Percentiles rank a stretch among this genome's conserved stretches.
phyloP scores from a whole-genome alignment of 2,888 invertebrate species.

The Sinotaia quadrata region DNA sequence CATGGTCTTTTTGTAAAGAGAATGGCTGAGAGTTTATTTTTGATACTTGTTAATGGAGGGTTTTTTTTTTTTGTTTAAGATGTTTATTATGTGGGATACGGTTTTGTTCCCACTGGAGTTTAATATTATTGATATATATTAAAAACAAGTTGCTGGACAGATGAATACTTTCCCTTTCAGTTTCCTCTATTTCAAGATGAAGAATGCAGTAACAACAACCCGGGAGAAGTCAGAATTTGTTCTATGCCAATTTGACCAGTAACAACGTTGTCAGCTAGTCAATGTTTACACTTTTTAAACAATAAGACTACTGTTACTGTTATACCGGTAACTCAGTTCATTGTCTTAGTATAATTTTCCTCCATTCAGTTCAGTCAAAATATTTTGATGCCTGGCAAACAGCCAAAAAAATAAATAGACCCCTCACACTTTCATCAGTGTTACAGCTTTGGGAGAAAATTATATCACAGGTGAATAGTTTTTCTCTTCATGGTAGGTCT shows the following conservation, averaged over 20 bases:
- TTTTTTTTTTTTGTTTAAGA: conserved; percentile 55
- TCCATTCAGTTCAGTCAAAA: neutral
- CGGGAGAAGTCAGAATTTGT: neutral
- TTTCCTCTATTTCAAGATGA: neutral
- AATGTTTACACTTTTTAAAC: neutral
- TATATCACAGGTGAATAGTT: conserved; percentile 2
- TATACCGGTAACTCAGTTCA: neutral
- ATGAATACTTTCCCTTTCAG: conserved; percentile 15
- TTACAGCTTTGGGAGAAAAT: conserved; percentile 29
- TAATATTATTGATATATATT: conserved; percentile 18
- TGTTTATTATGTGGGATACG: conserved; percentile 35
- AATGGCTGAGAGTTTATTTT: conserved; percentile 76
- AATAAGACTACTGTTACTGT: neutral
- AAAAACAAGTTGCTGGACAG: conserved; percentile 23
- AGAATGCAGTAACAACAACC: neutral
- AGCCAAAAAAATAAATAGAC: neutral
- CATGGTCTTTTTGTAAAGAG: conserved; percentile 67
- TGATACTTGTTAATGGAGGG: conserved; percentile 78
- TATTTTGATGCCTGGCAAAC: neutral
- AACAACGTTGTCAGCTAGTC: conserved; percentile 8
- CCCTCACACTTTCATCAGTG: conserved; percentile 10
- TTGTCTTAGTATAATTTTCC: neutral
- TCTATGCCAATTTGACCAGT: neutral
- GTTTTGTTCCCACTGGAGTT: conserved; percentile 30
- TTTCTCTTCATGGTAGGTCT: neutral